A percentile compares a stretch with the other conserved stretches of the same genome.
phyloP scores from a whole-genome alignment of 2,113 vertebrate species.

The Amphiprion ocellaris region DNA sequence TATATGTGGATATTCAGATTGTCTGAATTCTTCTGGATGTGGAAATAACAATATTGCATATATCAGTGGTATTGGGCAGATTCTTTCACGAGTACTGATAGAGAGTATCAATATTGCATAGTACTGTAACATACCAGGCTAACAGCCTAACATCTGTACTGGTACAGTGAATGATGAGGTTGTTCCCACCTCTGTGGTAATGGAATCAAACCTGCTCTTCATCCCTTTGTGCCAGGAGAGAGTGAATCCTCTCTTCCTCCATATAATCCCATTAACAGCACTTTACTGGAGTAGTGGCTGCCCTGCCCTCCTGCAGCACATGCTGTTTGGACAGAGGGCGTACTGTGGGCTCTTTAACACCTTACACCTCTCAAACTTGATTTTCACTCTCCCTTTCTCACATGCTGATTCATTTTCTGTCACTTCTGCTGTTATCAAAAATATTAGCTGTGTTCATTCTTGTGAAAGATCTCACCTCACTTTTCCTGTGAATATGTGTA shows the following conservation, averaged over 20 bases:
- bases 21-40: too few relatives aligned
- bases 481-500: not conserved
- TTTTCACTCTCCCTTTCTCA: not conserved
- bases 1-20: too few relatives aligned
- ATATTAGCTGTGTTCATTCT: not conserved
- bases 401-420: not conserved
- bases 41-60: too few relatives aligned
- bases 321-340: conserved; percentile 52
- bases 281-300: conserved; percentile 56
- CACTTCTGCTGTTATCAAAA: not conserved
- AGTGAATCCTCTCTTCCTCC: conserved; percentile 32
- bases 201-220: conserved; percentile 58
- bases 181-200: conserved; percentile 64
- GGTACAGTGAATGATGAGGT: conserved; percentile 13
- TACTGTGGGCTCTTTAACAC: conserved; percentile 63
- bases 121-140: not conserved
- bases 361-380: conserved; percentile 10
- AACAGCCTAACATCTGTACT: conserved; percentile 13
- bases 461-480: too few relatives aligned
- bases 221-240: conserved; percentile 33
- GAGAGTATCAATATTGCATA: too few relatives aligned
- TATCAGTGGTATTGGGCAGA: too few relatives aligned
- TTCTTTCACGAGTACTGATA: too few relatives aligned
- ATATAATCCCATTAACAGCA: conserved; percentile 73
- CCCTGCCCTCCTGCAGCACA: conserved; percentile 51